Base-by-base conservation (phyloP, 2,888 invertebrate genomes). In the Nomada flava region DNA sequence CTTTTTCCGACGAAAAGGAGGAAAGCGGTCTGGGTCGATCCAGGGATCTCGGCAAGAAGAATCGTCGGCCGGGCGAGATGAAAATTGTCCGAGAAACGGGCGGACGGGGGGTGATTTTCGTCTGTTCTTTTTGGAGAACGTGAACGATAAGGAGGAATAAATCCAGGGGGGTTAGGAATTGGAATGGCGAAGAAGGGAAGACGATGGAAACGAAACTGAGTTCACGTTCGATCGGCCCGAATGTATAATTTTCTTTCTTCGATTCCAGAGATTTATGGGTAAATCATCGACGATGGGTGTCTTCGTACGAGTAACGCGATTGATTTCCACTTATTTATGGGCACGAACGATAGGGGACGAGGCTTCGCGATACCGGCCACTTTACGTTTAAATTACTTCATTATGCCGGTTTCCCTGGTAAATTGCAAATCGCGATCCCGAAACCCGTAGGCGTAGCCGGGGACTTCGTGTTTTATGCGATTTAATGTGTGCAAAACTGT, bases 1-100 rank as follows among this genome's bases (percentile, higher is more conserved):
- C 85, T 89, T 89, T 89, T 88, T 84, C 85, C 86, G 76, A 79
- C 81, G 83, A 69, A 80, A 69, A 79, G 72, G 75, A 78, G 52
- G 65, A 80, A 80, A 64, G 47, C 57, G 59, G 50, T 10, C 26
- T 5, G 26, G 23, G 57, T 9, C 42, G 76, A 67, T 60, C 50
- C 71, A 60, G 64, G 59, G 73, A 74, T 63, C 68, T 11, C 47
- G 26, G 2, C 9, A 20, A 36, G 67, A 67, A 73, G 67, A 79
- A 68, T 59, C 73, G 47, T 29, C 29, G 7, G 9, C 18, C 7
- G 55, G 23, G 11, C 52, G 15, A 23, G 9, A 62, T 23, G 64
- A 44, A 13, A 64, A 47, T 47, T 26, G 63, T 11, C 5, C 50
- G 53, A n/a, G 62, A 20, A 3, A 36, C 36, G 7, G 7, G 29